These are phyloP conservation scores for Lochmaea capreae DNA, from an alignment of 2,888 invertebrate species.

Conservation along the genomic window DNA sequence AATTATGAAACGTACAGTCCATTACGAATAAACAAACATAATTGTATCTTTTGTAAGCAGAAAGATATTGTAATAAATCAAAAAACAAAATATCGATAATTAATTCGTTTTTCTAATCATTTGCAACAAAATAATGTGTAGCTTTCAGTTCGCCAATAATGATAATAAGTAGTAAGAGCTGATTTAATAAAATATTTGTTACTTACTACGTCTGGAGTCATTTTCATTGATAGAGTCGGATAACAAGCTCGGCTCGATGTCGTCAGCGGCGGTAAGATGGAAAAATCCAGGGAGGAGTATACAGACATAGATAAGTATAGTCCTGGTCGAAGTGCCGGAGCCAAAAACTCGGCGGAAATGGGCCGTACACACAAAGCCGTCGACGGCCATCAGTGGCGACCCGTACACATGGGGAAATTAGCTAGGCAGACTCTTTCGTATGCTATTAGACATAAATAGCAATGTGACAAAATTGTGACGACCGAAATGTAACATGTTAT, in stretches of 20 bases:
- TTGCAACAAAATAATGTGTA: too few species aligned
- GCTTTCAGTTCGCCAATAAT: background rate
- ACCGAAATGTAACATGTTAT: constrained; percentile 39
- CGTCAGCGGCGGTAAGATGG: constrained; percentile 28
- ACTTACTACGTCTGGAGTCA: constrained; percentile 41
- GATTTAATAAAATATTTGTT: background rate
- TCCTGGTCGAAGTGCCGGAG: constrained; percentile 45
- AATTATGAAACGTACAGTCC: too few species aligned
- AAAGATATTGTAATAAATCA: too few species aligned
- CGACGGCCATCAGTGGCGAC: constrained; percentile 59
- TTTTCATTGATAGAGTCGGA: constrained; percentile 31
- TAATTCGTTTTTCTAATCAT: too few species aligned
- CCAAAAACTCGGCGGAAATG: constrained; percentile 54
- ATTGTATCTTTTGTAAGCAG: too few species aligned
- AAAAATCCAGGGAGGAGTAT: constrained; percentile 43
- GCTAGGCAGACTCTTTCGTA: constrained; percentile 35
- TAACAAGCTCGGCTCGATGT: constrained; percentile 5
- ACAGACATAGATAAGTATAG: constrained; percentile 45
- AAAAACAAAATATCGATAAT: too few species aligned
- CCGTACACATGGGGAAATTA: constrained; percentile 42
- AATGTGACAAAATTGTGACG: constrained; percentile 29
- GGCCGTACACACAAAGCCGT: constrained; percentile 55
- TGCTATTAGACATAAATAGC: constrained; percentile 34
- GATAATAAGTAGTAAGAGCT: background rate
- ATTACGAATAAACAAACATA: too few species aligned